Evolutionary conservation across 1,140 invertebrate genomes (phyloP).

Genomic region (Anoplolepis gracilipes): DNA sequence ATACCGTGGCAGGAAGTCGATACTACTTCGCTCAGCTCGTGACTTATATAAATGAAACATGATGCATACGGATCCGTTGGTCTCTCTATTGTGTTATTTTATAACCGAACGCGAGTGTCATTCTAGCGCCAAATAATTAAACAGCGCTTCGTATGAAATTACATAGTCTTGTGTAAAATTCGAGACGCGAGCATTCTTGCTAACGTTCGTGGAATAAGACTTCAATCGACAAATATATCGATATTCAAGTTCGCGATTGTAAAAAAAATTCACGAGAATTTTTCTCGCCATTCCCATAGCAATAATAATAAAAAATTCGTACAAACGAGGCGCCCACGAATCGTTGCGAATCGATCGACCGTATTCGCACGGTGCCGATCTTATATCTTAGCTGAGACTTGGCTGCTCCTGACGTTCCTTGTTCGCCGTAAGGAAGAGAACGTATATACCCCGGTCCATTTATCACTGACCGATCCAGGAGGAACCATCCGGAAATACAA

Average conservation of each 20-base stretch:
- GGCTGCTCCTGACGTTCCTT: constrained; percentile 71
- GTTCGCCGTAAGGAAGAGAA: constrained; percentile 68
- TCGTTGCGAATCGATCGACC: constrained; percentile 51
- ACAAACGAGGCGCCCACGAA: constrained; percentile 10
- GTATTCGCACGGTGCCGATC: constrained; percentile 50
- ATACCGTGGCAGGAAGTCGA: constrained; percentile 18
- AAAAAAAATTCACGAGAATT: neutral
- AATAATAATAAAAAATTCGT: no score
- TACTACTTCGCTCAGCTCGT: neutral
- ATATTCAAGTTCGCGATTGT: neutral
- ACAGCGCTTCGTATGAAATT: neutral
- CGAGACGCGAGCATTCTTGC: neutral
- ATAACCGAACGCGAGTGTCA: neutral
- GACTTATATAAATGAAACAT: constrained; percentile 13
- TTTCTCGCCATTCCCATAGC: neutral
- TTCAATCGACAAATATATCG: neutral
- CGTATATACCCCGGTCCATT: constrained; percentile 69
- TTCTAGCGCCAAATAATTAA: neutral
- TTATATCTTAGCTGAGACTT: constrained; percentile 71
- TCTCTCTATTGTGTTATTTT: neutral
- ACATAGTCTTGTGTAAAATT: constrained; percentile 1
- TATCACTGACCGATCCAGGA: constrained; percentile 79
- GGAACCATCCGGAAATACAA: constrained; percentile 73
- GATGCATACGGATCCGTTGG: neutral
- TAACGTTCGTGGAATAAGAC: neutral